Evolutionary conservation across 1,140 invertebrate species (phyloP).

Genomic region (Drosophila ironensis): DNA sequence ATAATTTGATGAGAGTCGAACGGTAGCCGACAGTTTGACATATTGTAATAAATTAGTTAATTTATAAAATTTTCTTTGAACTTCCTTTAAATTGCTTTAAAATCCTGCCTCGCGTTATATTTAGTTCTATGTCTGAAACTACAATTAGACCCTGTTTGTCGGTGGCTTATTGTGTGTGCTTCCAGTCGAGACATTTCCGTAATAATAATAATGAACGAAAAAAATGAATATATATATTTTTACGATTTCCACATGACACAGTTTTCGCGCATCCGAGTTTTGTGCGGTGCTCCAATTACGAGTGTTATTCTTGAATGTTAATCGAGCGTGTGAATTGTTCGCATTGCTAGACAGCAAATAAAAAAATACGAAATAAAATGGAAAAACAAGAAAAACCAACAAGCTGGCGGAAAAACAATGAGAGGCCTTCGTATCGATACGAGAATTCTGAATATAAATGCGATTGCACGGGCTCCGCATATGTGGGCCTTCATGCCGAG

Average conservation of each 20-base stretch:
- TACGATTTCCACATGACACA: conserved; percentile 8
- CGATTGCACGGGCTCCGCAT: conserved; percentile 7
- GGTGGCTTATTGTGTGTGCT: too few species aligned
- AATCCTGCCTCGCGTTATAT: neutral
- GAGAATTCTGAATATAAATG: conserved; percentile 26
- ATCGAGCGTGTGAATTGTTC: conserved; percentile 62
- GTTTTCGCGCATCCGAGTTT: conserved; percentile 10
- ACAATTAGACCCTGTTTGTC: conserved; percentile 13
- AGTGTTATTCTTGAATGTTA: conserved; percentile 49
- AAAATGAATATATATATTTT: conserved; percentile 5
- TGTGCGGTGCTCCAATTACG: conserved; percentile 30
- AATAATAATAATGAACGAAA: conserved; percentile 10
- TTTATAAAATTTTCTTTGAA: neutral
- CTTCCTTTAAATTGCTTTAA: too few species aligned
- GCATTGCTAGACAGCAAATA: conserved; percentile 22
- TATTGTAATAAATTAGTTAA: conserved; percentile 42
- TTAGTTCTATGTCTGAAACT: neutral
- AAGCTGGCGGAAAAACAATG: neutral
- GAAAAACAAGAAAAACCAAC: neutral
- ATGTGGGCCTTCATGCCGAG: conserved; percentile 28
- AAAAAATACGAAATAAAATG: neutral
- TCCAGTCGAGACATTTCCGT: neutral
- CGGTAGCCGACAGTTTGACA: conserved; percentile 35
- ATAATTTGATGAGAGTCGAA: neutral
- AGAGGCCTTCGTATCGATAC: conserved; percentile 8